Evolutionary conservation across 2,797 vertebrate genomes (phyloP).

Genomic region (Denticeps clupeoides): DNA sequence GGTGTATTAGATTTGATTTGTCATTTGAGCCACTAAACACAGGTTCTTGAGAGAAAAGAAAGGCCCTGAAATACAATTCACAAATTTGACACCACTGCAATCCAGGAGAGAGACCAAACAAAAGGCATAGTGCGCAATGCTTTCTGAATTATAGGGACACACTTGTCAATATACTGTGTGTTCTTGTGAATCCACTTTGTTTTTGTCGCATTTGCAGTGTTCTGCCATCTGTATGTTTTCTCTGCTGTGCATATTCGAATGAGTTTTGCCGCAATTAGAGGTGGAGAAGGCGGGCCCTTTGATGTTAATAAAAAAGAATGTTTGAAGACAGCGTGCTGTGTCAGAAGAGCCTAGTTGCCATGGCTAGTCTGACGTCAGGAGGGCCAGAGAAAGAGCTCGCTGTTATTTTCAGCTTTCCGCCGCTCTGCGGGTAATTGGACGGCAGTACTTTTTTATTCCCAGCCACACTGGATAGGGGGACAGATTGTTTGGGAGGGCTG

Average conservation of each 20-base stretch:
- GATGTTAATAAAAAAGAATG: slow-evolving; percentile 46
- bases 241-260: too few relatives aligned
- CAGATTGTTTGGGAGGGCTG: not conserved
- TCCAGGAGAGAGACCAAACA: too few relatives aligned
- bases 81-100: too few relatives aligned
- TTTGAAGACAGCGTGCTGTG: slow-evolving; percentile 44
- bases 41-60: not conserved
- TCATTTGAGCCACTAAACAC: slow-evolving; percentile 10
- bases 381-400: slow-evolving; percentile 25
- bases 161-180: too few relatives aligned
- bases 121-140: too few relatives aligned
- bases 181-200: too few relatives aligned
- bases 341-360: slow-evolving; percentile 51
- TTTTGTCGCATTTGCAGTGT: too few relatives aligned
- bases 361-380: slow-evolving; percentile 51
- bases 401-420: slow-evolving; percentile 35
- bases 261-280: slow-evolving; percentile 42
- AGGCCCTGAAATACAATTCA: too few relatives aligned
- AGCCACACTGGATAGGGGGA: slow-evolving; percentile 8
- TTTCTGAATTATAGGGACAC: too few relatives aligned
- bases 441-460: slow-evolving; percentile 31
- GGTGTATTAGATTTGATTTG: slow-evolving; percentile 23
- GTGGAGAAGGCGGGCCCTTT: slow-evolving; percentile 36
- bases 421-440: slow-evolving; percentile 43
- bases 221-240: too few relatives aligned